Percentiles rank a stretch among this genome's conserved stretches.
Evolutionary conservation across 2,888 invertebrate species (phyloP).

Genomic region (Lasius platythorax): DNA sequence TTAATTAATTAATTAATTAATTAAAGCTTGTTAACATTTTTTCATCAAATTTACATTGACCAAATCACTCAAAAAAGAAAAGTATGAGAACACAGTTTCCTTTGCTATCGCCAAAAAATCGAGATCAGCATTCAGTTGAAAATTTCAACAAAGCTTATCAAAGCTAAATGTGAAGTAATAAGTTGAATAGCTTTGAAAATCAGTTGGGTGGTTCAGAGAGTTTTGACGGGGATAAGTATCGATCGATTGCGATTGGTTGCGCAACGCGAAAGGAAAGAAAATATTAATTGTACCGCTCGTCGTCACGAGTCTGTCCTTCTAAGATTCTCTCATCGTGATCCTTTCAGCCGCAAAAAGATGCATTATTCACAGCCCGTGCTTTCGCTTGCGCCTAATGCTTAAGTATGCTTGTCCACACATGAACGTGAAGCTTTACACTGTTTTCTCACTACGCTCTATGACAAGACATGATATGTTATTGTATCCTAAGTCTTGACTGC

Average conservation of each 20-base stretch:
- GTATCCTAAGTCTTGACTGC: slow-evolving; percentile 43
- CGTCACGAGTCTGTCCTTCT: background rate
- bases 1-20: background rate
- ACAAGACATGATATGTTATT: slow-evolving; percentile 69
- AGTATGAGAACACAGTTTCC: background rate
- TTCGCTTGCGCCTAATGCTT: slow-evolving; percentile 63
- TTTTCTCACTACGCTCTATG: slow-evolving; percentile 24
- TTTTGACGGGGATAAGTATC: background rate
- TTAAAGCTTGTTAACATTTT: background rate
- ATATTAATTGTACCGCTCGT: slow-evolving; percentile 42
- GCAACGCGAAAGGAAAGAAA: slow-evolving; percentile 14
- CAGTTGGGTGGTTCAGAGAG: background rate
- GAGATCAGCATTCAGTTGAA: background rate
- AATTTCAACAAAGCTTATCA: background rate
- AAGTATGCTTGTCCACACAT: slow-evolving; percentile 62
- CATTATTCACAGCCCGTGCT: slow-evolving; percentile 74
- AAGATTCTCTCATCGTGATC: slow-evolving; percentile 33
- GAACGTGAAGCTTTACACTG: slow-evolving; percentile 22
- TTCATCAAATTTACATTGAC: background rate
- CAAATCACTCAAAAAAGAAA: slow-evolving; percentile 31
- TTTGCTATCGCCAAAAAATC: background rate
- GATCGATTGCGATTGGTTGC: slow-evolving; percentile 17
- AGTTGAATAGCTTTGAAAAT: background rate
- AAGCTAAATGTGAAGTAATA: slow-evolving; percentile 16
- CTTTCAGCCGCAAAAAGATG: slow-evolving; percentile 60